Percentiles rank a stretch among this genome's conserved stretches.
These are phyloP conservation scores for Aplodontia rufa DNA, from an alignment of 2,113 vertebrate species.

Conservation along the genomic window DNA sequence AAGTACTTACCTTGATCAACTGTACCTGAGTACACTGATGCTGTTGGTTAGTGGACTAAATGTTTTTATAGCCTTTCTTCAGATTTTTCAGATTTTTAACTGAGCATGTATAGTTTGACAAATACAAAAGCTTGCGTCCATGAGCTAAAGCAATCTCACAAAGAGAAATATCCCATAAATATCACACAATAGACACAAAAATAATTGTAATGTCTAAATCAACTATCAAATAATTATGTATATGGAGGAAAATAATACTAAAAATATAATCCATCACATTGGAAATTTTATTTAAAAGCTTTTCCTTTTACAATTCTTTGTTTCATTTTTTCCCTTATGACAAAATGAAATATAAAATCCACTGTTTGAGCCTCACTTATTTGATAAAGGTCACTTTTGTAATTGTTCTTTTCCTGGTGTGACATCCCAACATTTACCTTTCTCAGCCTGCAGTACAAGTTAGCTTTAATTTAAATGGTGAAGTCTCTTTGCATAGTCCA, in stretches of 20 bases:
- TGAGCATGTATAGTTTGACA: neutral
- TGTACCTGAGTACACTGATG: neutral
- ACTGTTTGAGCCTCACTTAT: neutral
- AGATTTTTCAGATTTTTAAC: neutral
- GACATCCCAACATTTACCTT: neutral
- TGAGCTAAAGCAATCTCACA: neutral
- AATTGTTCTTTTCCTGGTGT: neutral
- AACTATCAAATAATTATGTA: neutral
- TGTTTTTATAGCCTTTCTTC: neutral
- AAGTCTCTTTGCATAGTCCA: neutral
- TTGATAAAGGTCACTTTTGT: neutral
- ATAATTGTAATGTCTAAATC: neutral
- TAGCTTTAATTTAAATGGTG: neutral
- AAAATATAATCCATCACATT: conserved; percentile 18
- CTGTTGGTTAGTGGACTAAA: neutral
- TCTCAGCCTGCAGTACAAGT: neutral
- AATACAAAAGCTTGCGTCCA: neutral
- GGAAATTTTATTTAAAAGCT: neutral
- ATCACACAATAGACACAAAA: neutral
- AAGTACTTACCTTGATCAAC: neutral
- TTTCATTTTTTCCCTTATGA: neutral
- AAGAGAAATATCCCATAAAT: neutral
- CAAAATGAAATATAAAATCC: neutral
- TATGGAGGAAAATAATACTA: neutral
- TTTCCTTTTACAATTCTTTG: neutral